phyloP scores from a whole-genome alignment of 2,797 vertebrate species.

The Lepus oiostolus region DNA sequence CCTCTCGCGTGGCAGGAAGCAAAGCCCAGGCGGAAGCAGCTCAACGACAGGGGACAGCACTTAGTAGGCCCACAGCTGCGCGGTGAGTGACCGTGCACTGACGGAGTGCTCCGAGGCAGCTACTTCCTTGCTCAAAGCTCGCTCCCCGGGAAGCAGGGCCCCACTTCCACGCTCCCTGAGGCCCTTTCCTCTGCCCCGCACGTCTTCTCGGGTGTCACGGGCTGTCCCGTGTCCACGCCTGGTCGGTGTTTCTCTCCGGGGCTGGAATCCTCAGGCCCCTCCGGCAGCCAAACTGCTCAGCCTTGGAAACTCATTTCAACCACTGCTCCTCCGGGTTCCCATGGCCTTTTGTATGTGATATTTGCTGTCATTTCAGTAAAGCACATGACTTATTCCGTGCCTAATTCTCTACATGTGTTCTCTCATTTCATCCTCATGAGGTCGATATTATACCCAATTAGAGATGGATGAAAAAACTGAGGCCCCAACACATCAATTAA shows the following conservation, averaged over 20 bases:
- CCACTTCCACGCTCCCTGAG: background rate
- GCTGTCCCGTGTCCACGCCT: background rate
- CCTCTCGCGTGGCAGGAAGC: background rate
- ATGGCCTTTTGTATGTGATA: background rate
- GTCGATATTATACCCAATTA: background rate
- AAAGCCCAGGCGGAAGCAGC: background rate
- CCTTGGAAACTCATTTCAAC: background rate
- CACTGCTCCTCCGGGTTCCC: background rate
- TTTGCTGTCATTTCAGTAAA: conserved; percentile 17
- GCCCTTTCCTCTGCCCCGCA: background rate
- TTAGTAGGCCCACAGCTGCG: background rate
- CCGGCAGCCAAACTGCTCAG: background rate
- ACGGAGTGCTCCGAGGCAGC: background rate
- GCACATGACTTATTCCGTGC: background rate
- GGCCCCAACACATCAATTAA: background rate
- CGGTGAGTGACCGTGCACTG: background rate
- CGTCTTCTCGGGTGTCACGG: background rate
- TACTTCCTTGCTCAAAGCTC: background rate
- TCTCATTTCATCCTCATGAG: background rate
- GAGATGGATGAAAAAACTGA: background rate
- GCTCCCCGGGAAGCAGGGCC: background rate
- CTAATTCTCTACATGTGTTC: conserved; percentile 25
- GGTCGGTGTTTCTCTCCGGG: background rate
- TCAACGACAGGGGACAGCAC: background rate
- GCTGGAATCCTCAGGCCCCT: background rate